Conservation (phyloP, 2,888 invertebrate genomes). For the Nineta flava region DNA sequence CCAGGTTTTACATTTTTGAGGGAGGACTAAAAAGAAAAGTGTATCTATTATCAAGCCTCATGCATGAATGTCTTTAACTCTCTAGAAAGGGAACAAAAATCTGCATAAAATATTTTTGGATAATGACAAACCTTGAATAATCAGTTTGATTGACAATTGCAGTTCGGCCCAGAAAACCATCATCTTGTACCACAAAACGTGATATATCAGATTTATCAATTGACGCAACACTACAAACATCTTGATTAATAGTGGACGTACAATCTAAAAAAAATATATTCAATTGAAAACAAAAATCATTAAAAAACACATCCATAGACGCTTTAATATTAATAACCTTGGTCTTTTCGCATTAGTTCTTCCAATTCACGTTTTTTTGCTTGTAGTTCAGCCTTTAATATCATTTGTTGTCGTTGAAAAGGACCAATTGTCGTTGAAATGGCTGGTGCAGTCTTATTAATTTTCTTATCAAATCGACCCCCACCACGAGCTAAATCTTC, state of each 20-base stretch:
- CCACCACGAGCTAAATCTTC: background rate
- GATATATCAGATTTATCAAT: constrained; percentile 22
- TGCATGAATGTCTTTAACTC: too few species aligned
- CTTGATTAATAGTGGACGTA: constrained; percentile 28
- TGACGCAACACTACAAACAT: constrained; percentile 23
- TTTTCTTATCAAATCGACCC: constrained; percentile 6
- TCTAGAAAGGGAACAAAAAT: too few species aligned
- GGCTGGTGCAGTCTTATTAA: constrained; percentile 1
- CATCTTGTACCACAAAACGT: background rate
- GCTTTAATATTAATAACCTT: too few species aligned
- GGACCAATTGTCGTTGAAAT: constrained; percentile 27
- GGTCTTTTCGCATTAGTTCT: constrained; percentile 46
- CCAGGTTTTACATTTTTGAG: too few species aligned
- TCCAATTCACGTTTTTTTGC: constrained; percentile 49
- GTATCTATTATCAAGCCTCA: too few species aligned
- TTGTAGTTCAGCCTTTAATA: constrained; percentile 38
- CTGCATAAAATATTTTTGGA: too few species aligned
- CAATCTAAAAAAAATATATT: constrained; percentile 17
- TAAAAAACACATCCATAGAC: background rate
- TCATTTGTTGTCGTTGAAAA: constrained; percentile 35
- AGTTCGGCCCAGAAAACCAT: background rate
- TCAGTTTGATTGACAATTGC: background rate
- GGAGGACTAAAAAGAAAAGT: too few species aligned
- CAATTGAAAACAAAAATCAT: background rate
- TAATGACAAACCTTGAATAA: constrained; percentile 9